Evolutionary conservation across 1,140 invertebrate species (phyloP), one percentile per base, ranked within the genome.

Genomic region (Paramacrobiotus metropolitanus): DNA sequence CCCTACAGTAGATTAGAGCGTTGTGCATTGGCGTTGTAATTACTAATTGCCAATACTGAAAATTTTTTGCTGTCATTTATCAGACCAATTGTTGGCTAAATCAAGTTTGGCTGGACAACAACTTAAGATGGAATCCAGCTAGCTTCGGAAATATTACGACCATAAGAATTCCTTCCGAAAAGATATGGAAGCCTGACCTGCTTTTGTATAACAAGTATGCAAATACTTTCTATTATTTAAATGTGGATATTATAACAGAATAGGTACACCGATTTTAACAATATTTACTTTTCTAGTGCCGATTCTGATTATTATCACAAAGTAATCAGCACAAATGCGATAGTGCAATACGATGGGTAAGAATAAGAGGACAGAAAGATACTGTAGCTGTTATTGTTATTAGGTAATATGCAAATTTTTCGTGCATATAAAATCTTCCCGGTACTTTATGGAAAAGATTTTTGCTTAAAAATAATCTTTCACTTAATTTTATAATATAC

Each of bases 51-150:
- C n/a, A n/a, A n/a, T n/a, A n/a, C n/a, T n/a, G n/a, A n/a, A n/a
- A n/a, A n/a, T n/a, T n/a, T n/a, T n/a, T n/a, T n/a, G n/a, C n/a
- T n/a, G n/a, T n/a, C n/a, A n/a, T n/a, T n/a, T n/a, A n/a, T n/a
- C n/a, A n/a, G n/a, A 87, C 86, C n/a, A 89, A 88, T 70, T 87
- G 87, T 69, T 90, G 87, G 86, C 79, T 89, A 60, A 87, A 83
- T 0, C 83, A 89, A 72, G 70, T 82, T 63, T 91, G 87, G 87
- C 86, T 81, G 45, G 87, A 91, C 71, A 81, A 85, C 69, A 86
- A 89, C 72, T 73, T 91, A 30, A 78, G 81, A 60, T 92, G 88
- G 88, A 89, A 91, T 71, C 75, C 79, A 1, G 82, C 83, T n/a
- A 85, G 90, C 29, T 89, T 83, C 68, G 83, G 81, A 9, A 85